phyloP scores from a whole-genome alignment of 1,140 invertebrate species.

The Arion vulgaris region DNA sequence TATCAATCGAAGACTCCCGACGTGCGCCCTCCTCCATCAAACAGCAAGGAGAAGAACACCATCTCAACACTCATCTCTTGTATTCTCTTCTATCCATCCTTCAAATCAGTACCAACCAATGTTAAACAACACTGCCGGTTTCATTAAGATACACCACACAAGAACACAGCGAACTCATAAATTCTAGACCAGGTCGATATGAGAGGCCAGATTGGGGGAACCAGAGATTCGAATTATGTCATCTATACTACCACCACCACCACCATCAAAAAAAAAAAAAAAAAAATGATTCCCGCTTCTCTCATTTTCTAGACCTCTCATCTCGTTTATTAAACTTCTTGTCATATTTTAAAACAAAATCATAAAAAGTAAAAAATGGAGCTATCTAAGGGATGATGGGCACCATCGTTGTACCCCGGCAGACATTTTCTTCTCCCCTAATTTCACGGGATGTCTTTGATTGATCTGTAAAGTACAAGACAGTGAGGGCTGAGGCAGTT shows the following conservation, averaged over 20 bases:
- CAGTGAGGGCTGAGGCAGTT: neutral
- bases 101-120: neutral
- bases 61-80: neutral
- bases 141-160: conserved; percentile 25
- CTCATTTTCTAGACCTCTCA: neutral
- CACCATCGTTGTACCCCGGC: too few species aligned
- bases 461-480: neutral
- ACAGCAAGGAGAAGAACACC: too few species aligned
- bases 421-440: too few species aligned
- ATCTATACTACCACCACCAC: conserved; percentile 9
- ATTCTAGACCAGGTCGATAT: neutral
- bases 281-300: too few species aligned
- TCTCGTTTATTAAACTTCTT: too few species aligned
- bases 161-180: neutral
- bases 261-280: too few species aligned
- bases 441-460: too few species aligned
- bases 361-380: too few species aligned
- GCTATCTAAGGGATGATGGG: too few species aligned
- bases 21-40: too few species aligned
- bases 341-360: too few species aligned
- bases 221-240: conserved; percentile 9
- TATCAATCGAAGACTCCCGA: too few species aligned
- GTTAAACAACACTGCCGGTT: conserved; percentile 1
- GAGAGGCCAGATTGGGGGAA: neutral
- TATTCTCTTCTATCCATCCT: neutral